phyloP scores from a whole-genome alignment of 2,888 invertebrate genomes.

The Oscheius sp. region DNA sequence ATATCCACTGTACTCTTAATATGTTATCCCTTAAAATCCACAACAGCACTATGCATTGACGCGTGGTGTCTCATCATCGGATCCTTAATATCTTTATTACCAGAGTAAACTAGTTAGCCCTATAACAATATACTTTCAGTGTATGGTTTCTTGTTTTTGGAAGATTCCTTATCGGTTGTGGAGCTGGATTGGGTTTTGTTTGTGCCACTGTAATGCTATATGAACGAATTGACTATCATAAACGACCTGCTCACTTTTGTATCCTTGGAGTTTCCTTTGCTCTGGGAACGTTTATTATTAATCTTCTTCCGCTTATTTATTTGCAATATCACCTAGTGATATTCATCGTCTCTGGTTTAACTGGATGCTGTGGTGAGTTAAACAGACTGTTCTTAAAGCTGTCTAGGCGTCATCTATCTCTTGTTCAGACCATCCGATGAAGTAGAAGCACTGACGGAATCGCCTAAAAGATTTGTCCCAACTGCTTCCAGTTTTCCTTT shows the following conservation, averaged over 20 bases:
- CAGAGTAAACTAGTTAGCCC: constrained; percentile 28
- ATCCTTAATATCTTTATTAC: constrained; percentile 35
- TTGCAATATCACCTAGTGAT: constrained; percentile 7
- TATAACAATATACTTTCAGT: constrained; percentile 7
- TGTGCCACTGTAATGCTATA: constrained; percentile 50
- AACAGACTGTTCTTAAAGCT: neutral
- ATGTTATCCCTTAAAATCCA: constrained; percentile 28
- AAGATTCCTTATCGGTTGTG: constrained; percentile 53
- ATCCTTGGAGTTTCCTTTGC: constrained; percentile 31
- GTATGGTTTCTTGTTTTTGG: constrained; percentile 33
- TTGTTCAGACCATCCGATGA: constrained; percentile 13
- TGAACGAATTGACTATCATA: constrained; percentile 12
- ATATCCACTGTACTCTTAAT: constrained; percentile 41
- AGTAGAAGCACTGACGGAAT: neutral
- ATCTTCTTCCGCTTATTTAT: constrained; percentile 26
- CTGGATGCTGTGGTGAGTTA: constrained; percentile 15
- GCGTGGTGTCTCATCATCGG: constrained; percentile 42
- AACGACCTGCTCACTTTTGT: constrained; percentile 30
- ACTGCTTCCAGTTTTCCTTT: constrained; percentile 17
- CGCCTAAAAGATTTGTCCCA: neutral
- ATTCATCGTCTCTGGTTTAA: neutral
- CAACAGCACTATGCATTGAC: constrained; percentile 28
- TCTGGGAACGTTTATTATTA: constrained; percentile 21
- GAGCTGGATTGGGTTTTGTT: constrained; percentile 56
- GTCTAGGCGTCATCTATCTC: constrained; percentile 20